phyloP scores from a whole-genome alignment of 1,140 invertebrate genomes.

The Tetranychus urticae region DNA sequence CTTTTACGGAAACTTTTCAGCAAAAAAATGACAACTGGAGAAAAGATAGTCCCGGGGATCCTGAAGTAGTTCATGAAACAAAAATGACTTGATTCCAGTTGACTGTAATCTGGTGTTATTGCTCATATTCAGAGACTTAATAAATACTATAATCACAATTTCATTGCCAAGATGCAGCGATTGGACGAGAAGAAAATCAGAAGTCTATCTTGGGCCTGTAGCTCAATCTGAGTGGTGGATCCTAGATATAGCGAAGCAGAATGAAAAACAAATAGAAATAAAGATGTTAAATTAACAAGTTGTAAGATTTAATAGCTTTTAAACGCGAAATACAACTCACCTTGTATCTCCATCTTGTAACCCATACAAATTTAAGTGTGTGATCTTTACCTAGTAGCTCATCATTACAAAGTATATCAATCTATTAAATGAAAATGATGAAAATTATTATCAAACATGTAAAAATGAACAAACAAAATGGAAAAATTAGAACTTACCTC shows the following conservation, averaged over 20 bases:
- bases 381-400: constrained; percentile 95
- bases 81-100: too few relatives aligned
- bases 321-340: constrained; percentile 18
- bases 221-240: constrained; percentile 13
- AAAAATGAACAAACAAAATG: not conserved
- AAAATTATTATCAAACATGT: not conserved
- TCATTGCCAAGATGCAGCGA: not conserved
- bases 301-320: not conserved
- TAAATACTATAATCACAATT: not conserved
- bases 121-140: constrained; percentile 12
- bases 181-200: not conserved
- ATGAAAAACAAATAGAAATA: too few relatives aligned
- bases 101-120: too few relatives aligned
- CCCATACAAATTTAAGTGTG: constrained; percentile 91
- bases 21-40: too few relatives aligned
- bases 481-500: constrained; percentile 41
- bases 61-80: too few relatives aligned
- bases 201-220: constrained; percentile 12
- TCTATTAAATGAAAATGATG: constrained; percentile 27
- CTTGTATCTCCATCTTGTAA: constrained; percentile 87
- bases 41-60: too few relatives aligned
- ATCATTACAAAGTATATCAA: constrained; percentile 95
- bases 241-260: constrained; percentile 7
- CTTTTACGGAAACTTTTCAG: too few relatives aligned
- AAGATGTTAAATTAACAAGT: not conserved